Evolutionary conservation across 2,888 invertebrate genomes (phyloP).

Genomic region (Synanthedon vespiformis): DNA sequence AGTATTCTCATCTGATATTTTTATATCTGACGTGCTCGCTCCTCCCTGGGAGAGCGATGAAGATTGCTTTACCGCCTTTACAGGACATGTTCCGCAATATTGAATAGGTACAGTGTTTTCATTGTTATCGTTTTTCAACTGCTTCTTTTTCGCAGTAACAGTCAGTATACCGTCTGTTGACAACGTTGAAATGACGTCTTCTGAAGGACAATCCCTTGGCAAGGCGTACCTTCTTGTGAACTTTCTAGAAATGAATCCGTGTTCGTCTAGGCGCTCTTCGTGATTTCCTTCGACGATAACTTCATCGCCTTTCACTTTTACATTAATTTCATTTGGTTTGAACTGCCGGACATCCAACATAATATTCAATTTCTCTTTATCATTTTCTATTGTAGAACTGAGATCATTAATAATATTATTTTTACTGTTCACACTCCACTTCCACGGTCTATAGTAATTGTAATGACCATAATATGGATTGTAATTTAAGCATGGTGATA

Average conservation of each 20-base stretch:
- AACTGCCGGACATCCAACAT: constrained; percentile 78
- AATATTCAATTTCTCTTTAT: constrained; percentile 59
- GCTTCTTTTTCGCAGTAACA: constrained; percentile 20
- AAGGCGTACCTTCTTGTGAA: constrained; percentile 55
- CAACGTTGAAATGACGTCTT: constrained; percentile 27
- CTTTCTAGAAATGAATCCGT: constrained; percentile 55
- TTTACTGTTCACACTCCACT: constrained; percentile 15
- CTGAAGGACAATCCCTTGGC: constrained; percentile 30
- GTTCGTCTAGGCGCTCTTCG: constrained; percentile 55
- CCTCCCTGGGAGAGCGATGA: not conserved
- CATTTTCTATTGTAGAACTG: constrained; percentile 25
- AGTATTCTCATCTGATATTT: constrained; percentile 1
- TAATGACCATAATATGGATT: constrained; percentile 7
- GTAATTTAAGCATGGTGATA: constrained; percentile 22
- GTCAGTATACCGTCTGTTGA: constrained; percentile 33
- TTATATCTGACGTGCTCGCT: not conserved
- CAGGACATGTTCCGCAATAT: constrained; percentile 14
- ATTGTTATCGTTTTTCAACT: constrained; percentile 6
- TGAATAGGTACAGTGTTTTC: constrained; percentile 32
- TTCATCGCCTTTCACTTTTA: constrained; percentile 73
- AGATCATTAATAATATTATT: constrained; percentile 15
- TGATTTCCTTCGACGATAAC: constrained; percentile 72
- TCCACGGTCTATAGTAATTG: constrained; percentile 31
- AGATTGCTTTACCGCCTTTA: not conserved
- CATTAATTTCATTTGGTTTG: constrained; percentile 75